These are phyloP conservation scores for Macquaria ambigua DNA, from an alignment of 2,113 vertebrate species.

Conservation along the genomic window DNA sequence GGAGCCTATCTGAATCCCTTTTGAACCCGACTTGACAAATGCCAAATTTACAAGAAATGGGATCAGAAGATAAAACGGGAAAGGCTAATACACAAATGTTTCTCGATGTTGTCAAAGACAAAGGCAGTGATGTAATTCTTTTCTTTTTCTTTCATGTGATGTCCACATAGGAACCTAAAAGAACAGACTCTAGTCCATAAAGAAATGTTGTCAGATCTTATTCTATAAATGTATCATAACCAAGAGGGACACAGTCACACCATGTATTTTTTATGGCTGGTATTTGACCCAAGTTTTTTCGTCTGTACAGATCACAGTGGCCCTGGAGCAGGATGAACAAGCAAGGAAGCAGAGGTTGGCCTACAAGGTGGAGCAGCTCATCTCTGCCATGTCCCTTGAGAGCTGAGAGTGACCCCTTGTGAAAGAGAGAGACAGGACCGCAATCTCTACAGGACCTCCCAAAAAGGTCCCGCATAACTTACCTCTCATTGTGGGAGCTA, in stretches of 20 bases:
- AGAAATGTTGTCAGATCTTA: background rate
- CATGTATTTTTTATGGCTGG: background rate
- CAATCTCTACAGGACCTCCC: slow-evolving; percentile 44
- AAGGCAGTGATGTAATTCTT: slow-evolving; percentile 58
- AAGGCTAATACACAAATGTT: slow-evolving; percentile 50
- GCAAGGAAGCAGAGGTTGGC: slow-evolving; percentile 93
- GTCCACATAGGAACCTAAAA: slow-evolving; percentile 2
- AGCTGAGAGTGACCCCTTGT: slow-evolving; percentile 87
- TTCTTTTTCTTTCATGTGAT: slow-evolving; percentile 58
- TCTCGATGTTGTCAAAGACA: slow-evolving; percentile 49
- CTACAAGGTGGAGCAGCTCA: slow-evolving; percentile 97
- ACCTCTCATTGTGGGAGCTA: slow-evolving; percentile 68
- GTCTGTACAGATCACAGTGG: slow-evolving; percentile 90
- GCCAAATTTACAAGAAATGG: slow-evolving; percentile 66
- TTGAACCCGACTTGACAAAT: slow-evolving; percentile 76
- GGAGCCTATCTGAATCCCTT: slow-evolving; percentile 63
- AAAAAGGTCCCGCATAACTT: slow-evolving; percentile 54
- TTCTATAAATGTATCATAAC: background rate
- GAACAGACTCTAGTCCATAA: background rate
- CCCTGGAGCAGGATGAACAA: slow-evolving; percentile 96
- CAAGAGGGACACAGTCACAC: background rate
- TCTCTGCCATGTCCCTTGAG: slow-evolving; percentile 95
- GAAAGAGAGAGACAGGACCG: slow-evolving; percentile 34
- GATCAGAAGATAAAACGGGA: slow-evolving; percentile 67
- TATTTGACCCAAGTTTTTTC: background rate